Evolutionary conservation across 2,113 vertebrate genomes (phyloP).

Genomic region (Laticauda laticaudata): DNA sequence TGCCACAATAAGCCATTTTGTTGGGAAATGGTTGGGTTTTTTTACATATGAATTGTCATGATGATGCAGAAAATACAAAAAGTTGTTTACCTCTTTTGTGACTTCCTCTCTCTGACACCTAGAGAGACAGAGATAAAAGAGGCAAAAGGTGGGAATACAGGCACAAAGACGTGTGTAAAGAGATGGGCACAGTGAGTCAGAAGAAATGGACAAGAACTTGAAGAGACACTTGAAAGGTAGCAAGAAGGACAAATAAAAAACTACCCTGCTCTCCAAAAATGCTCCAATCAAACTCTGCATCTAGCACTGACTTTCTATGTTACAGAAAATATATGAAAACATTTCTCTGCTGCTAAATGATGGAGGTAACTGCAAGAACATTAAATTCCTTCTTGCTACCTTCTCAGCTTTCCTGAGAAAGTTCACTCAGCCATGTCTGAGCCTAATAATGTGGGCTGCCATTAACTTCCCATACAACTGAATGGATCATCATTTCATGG

Average conservation of each 20-base stretch:
- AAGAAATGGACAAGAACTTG: neutral
- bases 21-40: neutral
- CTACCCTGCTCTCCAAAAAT: neutral
- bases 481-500: conserved; percentile 62
- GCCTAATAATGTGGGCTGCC: conserved; percentile 14
- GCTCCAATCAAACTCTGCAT: neutral
- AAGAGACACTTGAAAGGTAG: neutral
- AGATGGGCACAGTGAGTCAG: neutral
- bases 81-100: neutral
- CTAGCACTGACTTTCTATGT: neutral
- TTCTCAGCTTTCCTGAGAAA: conserved; percentile 5
- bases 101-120: neutral
- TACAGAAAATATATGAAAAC: neutral
- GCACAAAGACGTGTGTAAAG: neutral
- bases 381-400: conserved; percentile 24
- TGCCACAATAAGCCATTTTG: neutral
- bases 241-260: neutral
- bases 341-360: neutral
- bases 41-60: neutral
- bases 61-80: neutral
- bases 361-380: neutral
- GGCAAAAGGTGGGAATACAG: neutral
- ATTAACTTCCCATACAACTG: conserved; percentile 54
- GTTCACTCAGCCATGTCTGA: conserved; percentile 22
- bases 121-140: neutral